phyloP scores from a whole-genome alignment of 2,888 invertebrate species.

The Acanthosoma haemorrhoidale region DNA sequence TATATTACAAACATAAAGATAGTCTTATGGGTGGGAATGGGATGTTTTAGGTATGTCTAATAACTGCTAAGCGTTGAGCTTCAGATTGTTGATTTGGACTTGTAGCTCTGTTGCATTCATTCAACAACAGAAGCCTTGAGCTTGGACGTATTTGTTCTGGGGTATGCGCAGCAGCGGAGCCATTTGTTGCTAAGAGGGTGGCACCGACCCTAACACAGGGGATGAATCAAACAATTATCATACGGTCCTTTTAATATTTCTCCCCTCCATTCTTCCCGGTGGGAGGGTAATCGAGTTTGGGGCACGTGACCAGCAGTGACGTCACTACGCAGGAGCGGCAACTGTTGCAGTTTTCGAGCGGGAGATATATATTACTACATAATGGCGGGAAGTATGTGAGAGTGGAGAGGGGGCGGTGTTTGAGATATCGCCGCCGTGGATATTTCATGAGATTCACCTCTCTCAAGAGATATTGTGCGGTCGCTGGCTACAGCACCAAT shows the following conservation, averaged over 20 bases:
- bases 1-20: no score
- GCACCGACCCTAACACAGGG: neutral
- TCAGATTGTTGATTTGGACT: no score
- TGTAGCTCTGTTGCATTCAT: no score
- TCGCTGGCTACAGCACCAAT: neutral
- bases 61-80: no score
- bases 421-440: no score
- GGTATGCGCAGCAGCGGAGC: neutral
- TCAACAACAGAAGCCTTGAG: no score
- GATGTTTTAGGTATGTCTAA: no score
- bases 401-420: no score
- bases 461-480: neutral
- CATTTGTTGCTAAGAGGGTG: neutral
- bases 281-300: neutral
- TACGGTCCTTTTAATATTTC: slow-evolving; percentile 26
- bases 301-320: neutral
- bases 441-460: neutral
- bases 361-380: neutral
- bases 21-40: no score
- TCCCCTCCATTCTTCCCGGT: neutral
- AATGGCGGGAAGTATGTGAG: neutral
- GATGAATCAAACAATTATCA: slow-evolving; percentile 26
- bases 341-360: slow-evolving; percentile 1
- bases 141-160: neutral
- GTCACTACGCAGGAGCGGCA: neutral